These are phyloP conservation scores for Athripsodes cinereus DNA, from an alignment of 2,888 invertebrate genomes.

Conservation along the genomic window DNA sequence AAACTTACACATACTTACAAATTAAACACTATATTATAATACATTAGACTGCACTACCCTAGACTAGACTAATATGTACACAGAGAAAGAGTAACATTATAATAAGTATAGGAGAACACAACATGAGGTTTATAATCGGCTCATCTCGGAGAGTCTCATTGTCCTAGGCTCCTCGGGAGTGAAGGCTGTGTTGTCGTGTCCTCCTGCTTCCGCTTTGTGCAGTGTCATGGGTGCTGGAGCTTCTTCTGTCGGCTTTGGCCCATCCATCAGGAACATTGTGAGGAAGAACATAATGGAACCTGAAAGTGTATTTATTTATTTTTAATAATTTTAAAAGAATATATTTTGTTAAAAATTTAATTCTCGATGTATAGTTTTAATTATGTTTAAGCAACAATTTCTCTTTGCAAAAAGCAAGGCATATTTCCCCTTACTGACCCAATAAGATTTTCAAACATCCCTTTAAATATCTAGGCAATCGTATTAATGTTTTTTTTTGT, in stretches of 20 bases:
- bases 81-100: too few relatives aligned
- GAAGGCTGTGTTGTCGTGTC: constrained; percentile 50
- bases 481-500: too few relatives aligned
- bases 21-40: too few relatives aligned
- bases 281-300: constrained; percentile 77
- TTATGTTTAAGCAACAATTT: too few relatives aligned
- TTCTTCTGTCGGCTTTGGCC: constrained; percentile 39
- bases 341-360: not conserved
- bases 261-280: constrained; percentile 77
- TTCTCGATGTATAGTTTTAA: not conserved
- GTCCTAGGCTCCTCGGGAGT: constrained; percentile 44
- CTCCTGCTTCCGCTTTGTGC: constrained; percentile 32
- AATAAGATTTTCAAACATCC: not conserved
- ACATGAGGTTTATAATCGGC: constrained; percentile 23
- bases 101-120: too few relatives aligned
- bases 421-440: too few relatives aligned
- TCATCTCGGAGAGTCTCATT: constrained; percentile 23
- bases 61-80: too few relatives aligned
- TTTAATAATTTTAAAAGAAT: not conserved
- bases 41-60: too few relatives aligned
- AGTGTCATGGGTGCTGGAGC: constrained; percentile 4
- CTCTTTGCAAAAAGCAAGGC: too few relatives aligned
- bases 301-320: constrained; percentile 35
- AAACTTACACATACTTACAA: too few relatives aligned
- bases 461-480: too few relatives aligned